Evolutionary conservation across 2,113 vertebrate genomes (phyloP).

Genomic region (Etia nguti): DNA sequence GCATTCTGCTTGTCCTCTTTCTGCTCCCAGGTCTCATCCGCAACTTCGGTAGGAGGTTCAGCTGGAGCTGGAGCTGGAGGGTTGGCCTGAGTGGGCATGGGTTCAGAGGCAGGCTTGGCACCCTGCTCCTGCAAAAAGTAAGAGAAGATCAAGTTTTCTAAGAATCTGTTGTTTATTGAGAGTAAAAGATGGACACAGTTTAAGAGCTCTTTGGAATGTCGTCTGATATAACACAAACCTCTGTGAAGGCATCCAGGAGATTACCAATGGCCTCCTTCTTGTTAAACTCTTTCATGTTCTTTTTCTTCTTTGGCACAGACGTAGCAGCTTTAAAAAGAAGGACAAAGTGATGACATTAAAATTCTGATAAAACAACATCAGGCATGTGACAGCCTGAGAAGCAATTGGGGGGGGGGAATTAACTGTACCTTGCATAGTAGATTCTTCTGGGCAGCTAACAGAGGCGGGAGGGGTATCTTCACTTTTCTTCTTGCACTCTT

Average conservation of each 20-base stretch:
- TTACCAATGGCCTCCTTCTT: conserved; percentile 90
- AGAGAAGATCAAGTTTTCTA: background rate
- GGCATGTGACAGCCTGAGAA: background rate
- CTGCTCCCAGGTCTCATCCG: conserved; percentile 90
- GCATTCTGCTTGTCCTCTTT: conserved; percentile 89
- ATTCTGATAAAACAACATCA: background rate
- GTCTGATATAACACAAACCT: conserved; percentile 71
- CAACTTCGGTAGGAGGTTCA: conserved; percentile 65
- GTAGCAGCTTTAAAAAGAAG: conserved; percentile 70
- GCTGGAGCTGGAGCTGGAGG: conserved; percentile 30
- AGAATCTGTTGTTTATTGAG: background rate
- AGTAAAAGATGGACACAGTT: background rate
- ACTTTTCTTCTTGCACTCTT: conserved; percentile 29
- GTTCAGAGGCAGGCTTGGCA: conserved; percentile 55
- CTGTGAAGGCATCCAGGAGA: conserved; percentile 94
- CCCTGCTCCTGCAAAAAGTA: conserved; percentile 53
- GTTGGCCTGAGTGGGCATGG: conserved; percentile 48
- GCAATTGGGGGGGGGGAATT: no score
- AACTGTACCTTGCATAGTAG: conserved; percentile 76
- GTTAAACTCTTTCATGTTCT: conserved; percentile 89
- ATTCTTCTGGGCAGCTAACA: conserved; percentile 69
- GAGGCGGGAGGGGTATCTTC: conserved; percentile 52
- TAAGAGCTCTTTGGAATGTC: background rate
- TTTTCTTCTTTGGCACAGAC: conserved; percentile 91
- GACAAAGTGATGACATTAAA: background rate